These are phyloP conservation scores for Cataglyphis rosenhaueri DNA, from an alignment of 2,888 invertebrate genomes.

Conservation along the genomic window DNA sequence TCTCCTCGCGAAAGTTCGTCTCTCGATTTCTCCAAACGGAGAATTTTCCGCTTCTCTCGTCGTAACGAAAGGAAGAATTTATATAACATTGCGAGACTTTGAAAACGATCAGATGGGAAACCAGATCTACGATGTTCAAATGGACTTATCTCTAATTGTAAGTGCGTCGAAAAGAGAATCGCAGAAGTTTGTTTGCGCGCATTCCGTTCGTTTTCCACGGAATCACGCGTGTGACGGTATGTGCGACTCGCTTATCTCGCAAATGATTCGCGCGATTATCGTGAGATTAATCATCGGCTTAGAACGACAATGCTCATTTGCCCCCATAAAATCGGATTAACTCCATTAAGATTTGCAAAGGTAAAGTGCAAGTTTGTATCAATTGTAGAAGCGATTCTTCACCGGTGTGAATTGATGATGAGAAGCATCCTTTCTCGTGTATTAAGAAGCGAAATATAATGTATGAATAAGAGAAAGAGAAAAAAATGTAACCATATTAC, in stretches of 20 bases:
- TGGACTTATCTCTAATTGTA: slow-evolving; percentile 23
- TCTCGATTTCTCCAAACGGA: not conserved
- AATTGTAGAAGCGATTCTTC: not conserved
- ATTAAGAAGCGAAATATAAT: slow-evolving; percentile 32
- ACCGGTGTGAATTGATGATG: slow-evolving; percentile 27
- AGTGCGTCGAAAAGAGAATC: not conserved
- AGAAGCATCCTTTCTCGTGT: not conserved
- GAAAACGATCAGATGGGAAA: not conserved
- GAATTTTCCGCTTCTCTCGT: not conserved
- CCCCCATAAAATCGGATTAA: slow-evolving; percentile 57
- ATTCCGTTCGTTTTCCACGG: slow-evolving; percentile 39
- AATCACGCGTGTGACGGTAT: slow-evolving; percentile 43
- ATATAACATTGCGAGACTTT: too few species aligned
- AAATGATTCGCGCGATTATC: slow-evolving; percentile 54
- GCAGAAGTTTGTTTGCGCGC: slow-evolving; percentile 13
- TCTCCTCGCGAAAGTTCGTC: slow-evolving; percentile 61
- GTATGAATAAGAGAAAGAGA: slow-evolving; percentile 1
- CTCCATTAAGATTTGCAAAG: slow-evolving; percentile 31
- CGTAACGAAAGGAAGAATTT: too few species aligned
- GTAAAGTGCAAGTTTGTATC: slow-evolving; percentile 19
- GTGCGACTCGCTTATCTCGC: slow-evolving; percentile 46
- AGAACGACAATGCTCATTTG: slow-evolving; percentile 41
- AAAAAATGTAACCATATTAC: slow-evolving; percentile 8
- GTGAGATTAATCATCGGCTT: slow-evolving; percentile 35
- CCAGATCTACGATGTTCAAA: slow-evolving; percentile 33